These are phyloP conservation scores for Ramphastos sulfuratus DNA, from an alignment of 2,113 vertebrate species.

Conservation along the genomic window DNA sequence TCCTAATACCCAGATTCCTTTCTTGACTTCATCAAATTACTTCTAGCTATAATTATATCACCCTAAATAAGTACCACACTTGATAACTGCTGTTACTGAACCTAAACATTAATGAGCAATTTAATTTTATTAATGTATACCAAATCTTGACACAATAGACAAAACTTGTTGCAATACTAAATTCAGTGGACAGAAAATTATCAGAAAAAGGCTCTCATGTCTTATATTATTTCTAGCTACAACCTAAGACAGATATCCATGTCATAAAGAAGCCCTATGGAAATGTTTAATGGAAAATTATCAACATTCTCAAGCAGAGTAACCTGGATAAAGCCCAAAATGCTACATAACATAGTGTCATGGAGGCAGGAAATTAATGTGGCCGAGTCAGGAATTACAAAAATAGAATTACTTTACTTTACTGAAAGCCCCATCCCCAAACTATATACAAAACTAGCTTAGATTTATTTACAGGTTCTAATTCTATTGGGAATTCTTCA, in stretches of 20 bases:
- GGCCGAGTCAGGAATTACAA: no score
- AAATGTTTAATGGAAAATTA: constrained; percentile 4
- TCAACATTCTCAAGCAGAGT: background rate
- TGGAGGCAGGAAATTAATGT: no score
- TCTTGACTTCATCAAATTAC: background rate
- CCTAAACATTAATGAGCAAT: background rate
- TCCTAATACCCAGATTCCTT: background rate
- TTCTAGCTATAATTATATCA: background rate
- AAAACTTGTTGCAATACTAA: background rate
- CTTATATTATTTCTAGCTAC: background rate
- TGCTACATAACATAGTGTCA: background rate
- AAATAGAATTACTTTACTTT: no score
- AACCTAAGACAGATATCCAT: background rate
- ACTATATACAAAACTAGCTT: no score
- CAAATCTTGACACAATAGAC: background rate
- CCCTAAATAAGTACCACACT: background rate
- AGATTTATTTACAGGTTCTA: no score
- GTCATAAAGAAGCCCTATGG: background rate
- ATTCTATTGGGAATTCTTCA: no score
- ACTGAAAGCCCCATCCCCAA: no score
- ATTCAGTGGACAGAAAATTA: background rate
- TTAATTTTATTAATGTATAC: background rate
- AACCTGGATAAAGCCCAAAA: background rate
- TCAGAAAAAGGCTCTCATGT: background rate
- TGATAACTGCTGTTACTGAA: background rate